phyloP scores from a whole-genome alignment of 2,888 invertebrate genomes.

The Monoplex corrugatus region DNA sequence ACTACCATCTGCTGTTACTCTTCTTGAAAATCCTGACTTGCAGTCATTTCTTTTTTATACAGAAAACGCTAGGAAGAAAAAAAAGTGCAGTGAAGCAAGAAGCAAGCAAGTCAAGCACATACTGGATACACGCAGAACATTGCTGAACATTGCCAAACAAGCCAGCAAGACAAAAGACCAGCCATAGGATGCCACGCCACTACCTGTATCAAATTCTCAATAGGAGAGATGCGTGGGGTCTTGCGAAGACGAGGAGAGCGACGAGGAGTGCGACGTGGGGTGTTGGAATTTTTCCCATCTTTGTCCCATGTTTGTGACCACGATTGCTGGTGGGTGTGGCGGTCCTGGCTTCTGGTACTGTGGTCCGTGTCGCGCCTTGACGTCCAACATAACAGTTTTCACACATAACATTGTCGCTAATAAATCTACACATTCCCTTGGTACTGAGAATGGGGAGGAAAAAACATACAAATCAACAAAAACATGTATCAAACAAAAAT shows the following conservation, averaged over 20 bases:
- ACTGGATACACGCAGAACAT: too few species aligned
- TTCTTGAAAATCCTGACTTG: too few species aligned
- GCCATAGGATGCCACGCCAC: background rate
- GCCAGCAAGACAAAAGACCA: background rate
- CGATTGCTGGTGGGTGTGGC: slow-evolving; percentile 69
- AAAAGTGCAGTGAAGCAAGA: background rate
- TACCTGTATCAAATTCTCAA: slow-evolving; percentile 17
- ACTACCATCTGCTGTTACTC: too few species aligned
- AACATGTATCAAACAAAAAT: too few species aligned
- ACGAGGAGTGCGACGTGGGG: slow-evolving; percentile 24
- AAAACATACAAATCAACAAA: too few species aligned
- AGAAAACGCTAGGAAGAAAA: too few species aligned
- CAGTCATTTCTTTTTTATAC: too few species aligned
- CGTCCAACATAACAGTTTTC: background rate
- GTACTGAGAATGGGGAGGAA: too few species aligned
- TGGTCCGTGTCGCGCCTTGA: slow-evolving; percentile 55
- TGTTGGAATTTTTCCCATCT: slow-evolving; percentile 53
- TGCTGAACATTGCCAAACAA: background rate
- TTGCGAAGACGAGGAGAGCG: slow-evolving; percentile 48
- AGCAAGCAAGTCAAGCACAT: background rate
- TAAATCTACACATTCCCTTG: too few species aligned
- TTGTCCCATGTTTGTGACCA: slow-evolving; percentile 53
- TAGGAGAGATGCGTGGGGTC: background rate
- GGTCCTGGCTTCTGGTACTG: slow-evolving; percentile 72
- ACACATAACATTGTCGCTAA: too few species aligned